Conservation (phyloP, 2,797 vertebrate species). For the Platalea minor region DNA sequence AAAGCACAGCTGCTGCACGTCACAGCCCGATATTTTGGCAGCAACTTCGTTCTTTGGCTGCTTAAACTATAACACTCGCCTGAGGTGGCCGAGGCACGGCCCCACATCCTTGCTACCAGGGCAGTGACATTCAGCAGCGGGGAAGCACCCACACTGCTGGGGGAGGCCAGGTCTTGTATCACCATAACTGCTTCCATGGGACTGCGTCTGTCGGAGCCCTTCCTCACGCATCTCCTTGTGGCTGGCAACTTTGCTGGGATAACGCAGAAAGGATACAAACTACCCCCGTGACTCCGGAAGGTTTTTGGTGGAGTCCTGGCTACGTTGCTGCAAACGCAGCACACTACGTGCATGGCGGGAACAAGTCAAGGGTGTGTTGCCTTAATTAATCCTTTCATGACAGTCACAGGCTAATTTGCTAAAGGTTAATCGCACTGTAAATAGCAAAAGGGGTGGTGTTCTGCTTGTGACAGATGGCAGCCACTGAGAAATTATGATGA, state of each 20-base stretch:
- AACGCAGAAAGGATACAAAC: neutral
- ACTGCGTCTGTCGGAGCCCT: neutral
- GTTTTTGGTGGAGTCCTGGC: neutral
- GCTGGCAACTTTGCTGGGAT: neutral
- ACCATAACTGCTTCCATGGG: neutral
- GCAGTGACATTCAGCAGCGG: rapidly evolving
- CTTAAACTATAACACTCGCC: neutral
- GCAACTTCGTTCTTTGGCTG: neutral
- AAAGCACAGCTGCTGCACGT: constrained; percentile 12
- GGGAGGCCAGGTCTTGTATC: neutral
- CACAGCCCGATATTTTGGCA: neutral
- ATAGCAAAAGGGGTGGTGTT: constrained; percentile 17
- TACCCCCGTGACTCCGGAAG: neutral
- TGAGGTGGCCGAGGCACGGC: neutral
- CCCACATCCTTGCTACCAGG: neutral
- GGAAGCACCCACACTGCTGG: neutral
- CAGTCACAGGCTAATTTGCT: constrained; percentile 33
- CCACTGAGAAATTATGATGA: constrained; percentile 1
- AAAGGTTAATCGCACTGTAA: constrained; percentile 62
- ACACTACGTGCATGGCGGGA: neutral
- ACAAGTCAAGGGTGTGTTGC: constrained; percentile 22
- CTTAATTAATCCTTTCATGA: constrained; percentile 40
- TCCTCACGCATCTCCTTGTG: rapidly evolving
- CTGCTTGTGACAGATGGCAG: constrained; percentile 9
- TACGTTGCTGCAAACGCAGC: neutral